Evolutionary conservation across 1,140 invertebrate genomes (phyloP), one percentile per base, ranked within the genome.

Genomic region (Tenebrio molitor): DNA sequence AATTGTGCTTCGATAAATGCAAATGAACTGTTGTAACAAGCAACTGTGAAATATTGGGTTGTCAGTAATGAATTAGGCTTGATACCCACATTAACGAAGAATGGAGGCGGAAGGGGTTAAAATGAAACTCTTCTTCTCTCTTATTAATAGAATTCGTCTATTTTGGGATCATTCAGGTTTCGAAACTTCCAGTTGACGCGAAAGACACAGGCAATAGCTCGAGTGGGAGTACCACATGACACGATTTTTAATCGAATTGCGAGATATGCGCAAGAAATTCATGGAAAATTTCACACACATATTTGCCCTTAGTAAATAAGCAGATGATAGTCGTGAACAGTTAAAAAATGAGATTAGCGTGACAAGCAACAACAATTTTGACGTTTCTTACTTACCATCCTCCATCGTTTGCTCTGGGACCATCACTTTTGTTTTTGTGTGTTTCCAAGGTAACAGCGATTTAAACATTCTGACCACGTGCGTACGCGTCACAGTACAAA

Each of bases 391-490:
- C 80, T 74, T 73, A 81, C 79, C 79, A 74, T 78, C 74, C 17
- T 80, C 78, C 80, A 79, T 78, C 70, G 73, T 73, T 71, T 71
- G 71, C 73, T 78, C 76, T 69, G 76, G 74, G 62, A 75, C 78
- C 73, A 79, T 79, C 69, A 77, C 77, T 80, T 79, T 79, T 81
- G 80, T 81, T 81, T 81, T 81, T 73, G 74, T 78, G 71, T 80
- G 80, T 81, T 78, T 79, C 80, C 80, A 81, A 80, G 80, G 79
- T 76, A 81, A 81, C 80, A 79, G 66, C 71, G 78, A 77, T 73
- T 78, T 77, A 67, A 79, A 77, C 78, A 77, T 79, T 71, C 58
- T 67, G 64, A 75, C 44, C 76, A 77, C 76, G 74, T 77, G 76
- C 68, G 67, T 58, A 29, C 41, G 15, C 44, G 39, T 63, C 58